These are phyloP conservation scores for Muntiacus reevesi DNA, from an alignment of 2,113 vertebrate species.

Conservation along the genomic window DNA sequence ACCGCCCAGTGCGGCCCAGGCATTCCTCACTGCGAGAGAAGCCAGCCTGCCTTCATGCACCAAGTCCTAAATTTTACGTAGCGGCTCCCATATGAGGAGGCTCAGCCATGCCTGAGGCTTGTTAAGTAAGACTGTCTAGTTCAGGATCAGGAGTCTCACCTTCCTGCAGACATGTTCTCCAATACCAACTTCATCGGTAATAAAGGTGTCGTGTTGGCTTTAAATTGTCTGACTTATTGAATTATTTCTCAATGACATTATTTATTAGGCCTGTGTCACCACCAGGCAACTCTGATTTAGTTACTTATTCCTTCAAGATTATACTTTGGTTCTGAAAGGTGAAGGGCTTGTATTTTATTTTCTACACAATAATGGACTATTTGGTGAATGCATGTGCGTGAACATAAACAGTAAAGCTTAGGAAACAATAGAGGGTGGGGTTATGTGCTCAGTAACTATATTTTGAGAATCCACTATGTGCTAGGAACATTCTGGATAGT, in stretches of 20 bases:
- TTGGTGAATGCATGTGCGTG: background rate
- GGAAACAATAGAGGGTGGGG: background rate
- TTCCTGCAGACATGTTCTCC: background rate
- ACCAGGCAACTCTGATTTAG: background rate
- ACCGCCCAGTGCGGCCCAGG: background rate
- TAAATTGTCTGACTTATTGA: background rate
- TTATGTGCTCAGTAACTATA: background rate
- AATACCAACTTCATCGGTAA: background rate
- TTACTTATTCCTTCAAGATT: background rate
- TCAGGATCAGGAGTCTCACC: background rate
- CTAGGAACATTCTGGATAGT: background rate
- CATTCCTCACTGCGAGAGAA: background rate
- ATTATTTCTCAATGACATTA: background rate
- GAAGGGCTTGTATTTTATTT: background rate
- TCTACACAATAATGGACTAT: background rate
- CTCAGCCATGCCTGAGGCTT: background rate
- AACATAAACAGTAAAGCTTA: background rate
- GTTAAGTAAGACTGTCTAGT: background rate
- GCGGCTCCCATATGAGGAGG: background rate
- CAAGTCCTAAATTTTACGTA: background rate
- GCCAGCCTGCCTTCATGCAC: background rate
- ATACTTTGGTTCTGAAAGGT: background rate
- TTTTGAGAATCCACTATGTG: background rate
- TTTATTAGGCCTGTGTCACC: background rate
- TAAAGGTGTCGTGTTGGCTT: background rate